Evolutionary conservation across 2,113 vertebrate genomes (phyloP).

Genomic region (Amphiprion percula): DNA sequence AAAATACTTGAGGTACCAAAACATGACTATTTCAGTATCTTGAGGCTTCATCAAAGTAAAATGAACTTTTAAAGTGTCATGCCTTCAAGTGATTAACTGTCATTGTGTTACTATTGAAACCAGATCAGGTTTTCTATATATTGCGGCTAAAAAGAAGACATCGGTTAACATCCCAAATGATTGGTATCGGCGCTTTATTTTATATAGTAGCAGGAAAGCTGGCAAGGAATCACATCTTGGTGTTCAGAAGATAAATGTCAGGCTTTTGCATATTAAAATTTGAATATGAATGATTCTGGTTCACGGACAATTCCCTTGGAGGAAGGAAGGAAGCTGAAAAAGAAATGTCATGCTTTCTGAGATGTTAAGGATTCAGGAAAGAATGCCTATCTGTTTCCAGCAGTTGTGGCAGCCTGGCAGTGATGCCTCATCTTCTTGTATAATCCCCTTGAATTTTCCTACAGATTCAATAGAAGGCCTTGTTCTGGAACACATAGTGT

Average conservation of each 20-base stretch:
- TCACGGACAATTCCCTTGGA: slow-evolving; percentile 29
- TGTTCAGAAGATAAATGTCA: slow-evolving; percentile 34
- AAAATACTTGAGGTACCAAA: not conserved
- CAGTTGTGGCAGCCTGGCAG: slow-evolving; percentile 40
- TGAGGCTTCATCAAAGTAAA: not conserved
- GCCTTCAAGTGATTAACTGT: slow-evolving; percentile 2
- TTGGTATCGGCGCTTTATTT: not conserved
- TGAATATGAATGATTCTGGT: slow-evolving; percentile 48
- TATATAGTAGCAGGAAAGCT: not conserved
- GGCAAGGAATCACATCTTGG: not conserved
- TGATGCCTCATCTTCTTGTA: slow-evolving; percentile 1
- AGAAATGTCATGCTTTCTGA: slow-evolving; percentile 51
- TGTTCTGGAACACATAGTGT: slow-evolving; percentile 20
- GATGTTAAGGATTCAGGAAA: slow-evolving; percentile 15
- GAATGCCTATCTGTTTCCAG: slow-evolving; percentile 44
- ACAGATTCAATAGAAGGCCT: slow-evolving; percentile 34
- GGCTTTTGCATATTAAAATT: slow-evolving; percentile 30
- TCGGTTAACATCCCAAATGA: not conserved
- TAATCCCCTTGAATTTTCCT: slow-evolving; percentile 25
- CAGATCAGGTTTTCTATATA: not conserved
- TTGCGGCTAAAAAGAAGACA: slow-evolving; percentile 1
- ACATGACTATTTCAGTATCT: slow-evolving; percentile 1
- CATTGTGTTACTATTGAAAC: slow-evolving; percentile 3
- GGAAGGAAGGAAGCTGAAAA: slow-evolving; percentile 4
- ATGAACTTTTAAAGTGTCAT: not conserved